Evolutionary conservation across 1,140 invertebrate genomes (phyloP), one percentile per base, ranked within the genome.

Genomic region (Latrodectus geometricus): DNA sequence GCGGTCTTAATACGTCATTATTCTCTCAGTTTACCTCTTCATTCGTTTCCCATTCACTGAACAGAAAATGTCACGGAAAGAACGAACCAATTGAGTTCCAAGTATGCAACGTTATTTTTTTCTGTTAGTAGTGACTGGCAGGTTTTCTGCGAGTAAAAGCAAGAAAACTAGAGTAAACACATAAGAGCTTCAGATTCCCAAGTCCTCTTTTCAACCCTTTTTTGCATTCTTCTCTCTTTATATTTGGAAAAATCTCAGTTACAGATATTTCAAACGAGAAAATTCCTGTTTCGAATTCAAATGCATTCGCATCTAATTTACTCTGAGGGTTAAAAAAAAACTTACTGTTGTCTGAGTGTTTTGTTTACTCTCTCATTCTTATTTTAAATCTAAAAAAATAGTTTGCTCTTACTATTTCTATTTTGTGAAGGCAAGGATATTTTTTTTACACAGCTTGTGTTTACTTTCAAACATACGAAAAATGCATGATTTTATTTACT

Each of bases 201-300:
- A 61, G 17, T 61, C 54, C 17, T 17, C 54, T 61, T 61, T 61
- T 61, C 17, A 11, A 61, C 11, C 11, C 54, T 17, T 61, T 61
- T 61, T 61, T 61, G 54, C 54, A 61, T 61, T 61, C 54, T 17
- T 61, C 11, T 61, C 11, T 61, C 54, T 61, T 8, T 61, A 4
- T 11, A 17, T 17, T 61, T 61, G 2, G 54, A 8, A 61, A 61
- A 61, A 8, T 61, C 54, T 61, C 54, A 61, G 54, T 61, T 61
- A 17, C 11, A 61, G 54, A 61, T 61, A 61, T 61, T 61, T 61
- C 54, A 17, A 61, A 61, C 54, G 54, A 14, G 54, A 17, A 61
- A 61, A 61, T 61, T 61, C 54, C 54, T 61, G 54, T 61, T 61
- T 61, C 54, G 54, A 61, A 61, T 61, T 61, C 54, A 61, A 61